Evolutionary conservation across 2,888 invertebrate species (phyloP), one percentile per base, ranked within the genome.

Genomic region (Drosophila putrida): DNA sequence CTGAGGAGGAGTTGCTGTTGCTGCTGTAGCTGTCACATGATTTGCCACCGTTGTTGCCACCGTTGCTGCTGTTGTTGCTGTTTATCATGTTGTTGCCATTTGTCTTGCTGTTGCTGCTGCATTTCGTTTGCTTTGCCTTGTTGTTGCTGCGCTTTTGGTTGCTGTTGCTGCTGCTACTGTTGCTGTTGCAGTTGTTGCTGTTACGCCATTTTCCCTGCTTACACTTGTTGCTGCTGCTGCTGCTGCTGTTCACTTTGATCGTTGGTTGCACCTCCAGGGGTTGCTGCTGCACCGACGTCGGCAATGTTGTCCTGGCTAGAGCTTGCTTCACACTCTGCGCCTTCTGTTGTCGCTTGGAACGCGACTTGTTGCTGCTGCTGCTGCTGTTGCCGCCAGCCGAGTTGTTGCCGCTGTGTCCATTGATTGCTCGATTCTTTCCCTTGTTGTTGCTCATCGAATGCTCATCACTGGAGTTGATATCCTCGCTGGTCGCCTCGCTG

Each of bases 381-480:
- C 31, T 38, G 65, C 9, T n/a, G 55, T 31, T 64, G 61, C 44
- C 47, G 60, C 57, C 35, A 28, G 57, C 39, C 68, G 53, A 39
- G 46, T 38, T 68, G 25, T 33, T 63, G 63, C 66, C 65, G 1
- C 9, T 10, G 36, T 20, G 38, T 33, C 44, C 38, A 27, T 13
- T 31, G 11, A 0, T 20, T 10, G 28, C 15, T 2, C 44, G 47
- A 49, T 58, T 51, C 50, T 68, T 69, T 10, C 47, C 6, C 47
- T 78, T 81, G 38, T 78, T n/a, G n/a, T n/a, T n/a, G n/a, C n/a
- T n/a, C n/a, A n/a, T 77, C 33, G 88, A 65, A 6, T 89, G 90
- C 69, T 92, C 91, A 43, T 89, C 86, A 44, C 89, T 89, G 27
- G 88, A 91, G 55, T 89, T 85, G 5, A 90, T 81, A 39, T 90